These are phyloP conservation scores for Cheilosia urbana DNA, from an alignment of 2,888 invertebrate species.

Conservation along the genomic window DNA sequence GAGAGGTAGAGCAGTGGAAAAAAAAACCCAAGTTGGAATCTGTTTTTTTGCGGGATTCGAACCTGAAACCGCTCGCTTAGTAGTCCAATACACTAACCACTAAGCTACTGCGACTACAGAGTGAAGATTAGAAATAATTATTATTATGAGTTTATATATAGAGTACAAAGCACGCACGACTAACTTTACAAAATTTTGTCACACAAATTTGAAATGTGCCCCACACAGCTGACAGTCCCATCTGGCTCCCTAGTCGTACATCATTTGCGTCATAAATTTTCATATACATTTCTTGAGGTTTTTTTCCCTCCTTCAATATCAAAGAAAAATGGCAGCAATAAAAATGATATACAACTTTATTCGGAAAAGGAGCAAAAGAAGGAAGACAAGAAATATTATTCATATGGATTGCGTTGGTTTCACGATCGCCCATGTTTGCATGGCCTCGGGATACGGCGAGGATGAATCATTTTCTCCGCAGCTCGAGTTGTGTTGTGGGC, in stretches of 20 bases:
- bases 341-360: slow-evolving; percentile 76
- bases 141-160: no score
- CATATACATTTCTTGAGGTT: slow-evolving; percentile 43
- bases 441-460: slow-evolving; percentile 54
- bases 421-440: slow-evolving; percentile 66
- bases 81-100: no score
- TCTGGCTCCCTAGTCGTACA: slow-evolving; percentile 25
- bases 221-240: slow-evolving; percentile 19
- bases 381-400: slow-evolving; percentile 20
- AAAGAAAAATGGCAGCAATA: slow-evolving; percentile 76
- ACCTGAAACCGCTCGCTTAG: no score
- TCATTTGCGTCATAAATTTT: slow-evolving; percentile 58
- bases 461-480: slow-evolving; percentile 64
- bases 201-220: slow-evolving; percentile 48
- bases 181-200: no score
- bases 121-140: no score
- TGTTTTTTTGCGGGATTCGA: no score
- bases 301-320: slow-evolving; percentile 43
- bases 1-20: no score
- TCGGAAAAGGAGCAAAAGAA: slow-evolving; percentile 52
- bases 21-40: no score
- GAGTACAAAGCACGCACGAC: no score
- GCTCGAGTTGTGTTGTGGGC: slow-evolving; percentile 36
- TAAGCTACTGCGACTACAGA: no score
- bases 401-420: slow-evolving; percentile 40